Base-by-base conservation (phyloP, 2,797 vertebrate genomes). In the Pachyuromys duprasi region DNA sequence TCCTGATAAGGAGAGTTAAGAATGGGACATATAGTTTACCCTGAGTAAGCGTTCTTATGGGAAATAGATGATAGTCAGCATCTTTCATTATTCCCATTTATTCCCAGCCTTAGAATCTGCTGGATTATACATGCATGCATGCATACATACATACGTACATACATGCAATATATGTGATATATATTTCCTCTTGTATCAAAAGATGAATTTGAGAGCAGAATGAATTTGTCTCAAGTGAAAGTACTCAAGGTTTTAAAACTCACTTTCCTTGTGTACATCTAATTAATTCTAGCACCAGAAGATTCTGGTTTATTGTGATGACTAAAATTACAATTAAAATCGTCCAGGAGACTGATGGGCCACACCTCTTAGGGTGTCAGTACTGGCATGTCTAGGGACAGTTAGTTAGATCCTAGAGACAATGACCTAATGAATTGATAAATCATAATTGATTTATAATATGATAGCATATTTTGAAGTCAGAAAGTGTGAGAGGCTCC, bases 171-270 rank as follows among this genome's bases (percentile, higher is more conserved):
- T 53, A n/a, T 5, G 2, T 92, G 20, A 20, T 33, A 80, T 53
- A 6, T 2, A 49, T 94, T 93, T 93, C 14, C 22, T 28, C 13
- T 91, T 33, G 1, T 26, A 36, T 74, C 63, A n/a, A 76, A 95
- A 95, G 53, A 28, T 78, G 60, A 90, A 72, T 24, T 55, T 92
- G 45, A 94, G 92, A 95, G 22, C 26, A 91, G 42, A 84, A 89
- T 92, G 57, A 95, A 72, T 83, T n/a, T 94, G 4, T 13, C 31
- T 18, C 20, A 86, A 60, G 22, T 12, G 49, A 96, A 96, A 94
- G 28, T 62, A 79, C 7, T 93, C 60, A 89, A 62, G 13, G 55
- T 93, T 89, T 70, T 18, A 24, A 94, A 94, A 93, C 17, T 7
- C 5, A 69, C 1, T 89, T 83, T 90, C 79, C 33, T 36, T n/a